These are phyloP conservation scores for Zaprionus ghesquierei DNA, from an alignment of 1,140 invertebrate species.

Conservation along the genomic window DNA sequence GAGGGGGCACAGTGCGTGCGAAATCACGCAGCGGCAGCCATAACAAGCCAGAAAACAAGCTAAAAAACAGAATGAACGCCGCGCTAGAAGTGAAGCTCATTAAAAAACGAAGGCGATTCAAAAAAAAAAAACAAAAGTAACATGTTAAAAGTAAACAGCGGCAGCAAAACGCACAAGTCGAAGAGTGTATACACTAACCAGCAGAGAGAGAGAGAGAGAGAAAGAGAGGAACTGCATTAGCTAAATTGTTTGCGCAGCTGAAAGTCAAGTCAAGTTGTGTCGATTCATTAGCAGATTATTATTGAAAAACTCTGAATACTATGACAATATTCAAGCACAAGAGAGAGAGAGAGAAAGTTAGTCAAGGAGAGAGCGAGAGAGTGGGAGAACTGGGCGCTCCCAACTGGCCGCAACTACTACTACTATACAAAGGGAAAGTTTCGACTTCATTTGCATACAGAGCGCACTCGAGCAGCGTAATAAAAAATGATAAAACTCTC, in stretches of 20 bases:
- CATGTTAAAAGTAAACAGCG: slow-evolving; percentile 19
- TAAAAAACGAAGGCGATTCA: slow-evolving; percentile 60
- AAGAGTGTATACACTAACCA: slow-evolving; percentile 4
- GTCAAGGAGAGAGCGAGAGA: background rate
- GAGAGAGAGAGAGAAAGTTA: background rate
- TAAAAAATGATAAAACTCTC: slow-evolving; percentile 81
- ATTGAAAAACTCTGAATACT: slow-evolving; percentile 1
- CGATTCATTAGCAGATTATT: background rate
- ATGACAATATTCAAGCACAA: slow-evolving; percentile 16
- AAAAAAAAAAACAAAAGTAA: slow-evolving; percentile 40
- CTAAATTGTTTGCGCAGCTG: background rate
- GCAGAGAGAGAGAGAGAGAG: background rate
- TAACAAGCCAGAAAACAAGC: slow-evolving; percentile 69
- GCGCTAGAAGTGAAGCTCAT: slow-evolving; percentile 57
- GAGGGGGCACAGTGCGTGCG: slow-evolving; percentile 28
- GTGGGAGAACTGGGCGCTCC: slow-evolving; percentile 3
- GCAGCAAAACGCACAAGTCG: background rate
- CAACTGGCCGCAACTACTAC: slow-evolving; percentile 59
- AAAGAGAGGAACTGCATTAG: background rate
- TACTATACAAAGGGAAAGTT: slow-evolving; percentile 78
- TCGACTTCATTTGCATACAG: slow-evolving; percentile 81
- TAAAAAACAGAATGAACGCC: slow-evolving; percentile 32
- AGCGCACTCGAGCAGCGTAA: slow-evolving; percentile 79
- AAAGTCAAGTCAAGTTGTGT: background rate
- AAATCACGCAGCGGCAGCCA: slow-evolving; percentile 41